A percentile compares a stretch with the other conserved stretches of the same genome.
Evolutionary conservation across 2,888 invertebrate species (phyloP).

Genomic region (Cosmia trapezina): DNA sequence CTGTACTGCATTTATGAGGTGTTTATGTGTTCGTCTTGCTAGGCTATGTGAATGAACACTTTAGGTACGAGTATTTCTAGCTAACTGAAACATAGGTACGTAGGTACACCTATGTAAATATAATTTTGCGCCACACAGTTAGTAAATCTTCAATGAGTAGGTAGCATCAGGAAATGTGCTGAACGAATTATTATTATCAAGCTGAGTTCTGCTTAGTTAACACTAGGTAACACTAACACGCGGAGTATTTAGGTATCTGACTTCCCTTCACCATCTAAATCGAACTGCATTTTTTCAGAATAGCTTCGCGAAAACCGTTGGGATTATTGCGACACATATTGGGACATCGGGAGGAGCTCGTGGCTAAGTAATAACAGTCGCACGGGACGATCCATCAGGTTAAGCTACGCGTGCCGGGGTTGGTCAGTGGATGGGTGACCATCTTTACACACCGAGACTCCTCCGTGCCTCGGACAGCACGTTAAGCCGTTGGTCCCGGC

Average conservation of each 20-base stretch:
- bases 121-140: neutral
- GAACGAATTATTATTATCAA: neutral
- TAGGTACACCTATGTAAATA: neutral
- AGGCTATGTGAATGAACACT: neutral
- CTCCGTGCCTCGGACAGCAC: too few relatives aligned
- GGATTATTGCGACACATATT: neutral
- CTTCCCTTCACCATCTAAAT: neutral
- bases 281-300: neutral
- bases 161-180: neutral
- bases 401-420: too few relatives aligned
- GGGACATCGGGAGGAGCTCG: neutral
- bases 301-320: neutral
- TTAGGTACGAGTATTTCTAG: neutral
- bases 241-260: too few relatives aligned
- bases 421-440: too few relatives aligned
- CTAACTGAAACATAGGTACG: neutral
- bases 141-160: neutral
- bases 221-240: too few relatives aligned
- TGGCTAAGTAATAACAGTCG: too few relatives aligned
- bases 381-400: too few relatives aligned
- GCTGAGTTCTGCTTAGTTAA: slow-evolving; percentile 1
- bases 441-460: too few relatives aligned
- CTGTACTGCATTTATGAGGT: slow-evolving; percentile 1
- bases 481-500: too few relatives aligned
- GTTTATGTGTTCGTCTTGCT: neutral